Evolutionary conservation across 1,140 invertebrate species (phyloP).

Genomic region (Tetramorium parvispinum): DNA sequence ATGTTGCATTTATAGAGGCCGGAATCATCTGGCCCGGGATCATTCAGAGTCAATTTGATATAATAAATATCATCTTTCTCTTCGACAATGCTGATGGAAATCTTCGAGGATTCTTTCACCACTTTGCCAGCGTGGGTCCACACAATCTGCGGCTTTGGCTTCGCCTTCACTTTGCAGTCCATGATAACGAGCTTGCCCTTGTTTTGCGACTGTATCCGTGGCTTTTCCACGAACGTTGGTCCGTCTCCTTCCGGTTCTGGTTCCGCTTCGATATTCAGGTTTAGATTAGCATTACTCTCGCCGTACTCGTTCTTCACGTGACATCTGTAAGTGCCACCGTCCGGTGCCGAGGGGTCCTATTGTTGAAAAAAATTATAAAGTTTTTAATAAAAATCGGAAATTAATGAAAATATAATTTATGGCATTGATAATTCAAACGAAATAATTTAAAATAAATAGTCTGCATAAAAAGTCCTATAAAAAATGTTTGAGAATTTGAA

Average conservation of each 20-base stretch:
- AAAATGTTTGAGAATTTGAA: neutral
- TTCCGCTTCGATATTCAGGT: slow-evolving; percentile 98
- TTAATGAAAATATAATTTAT: neutral
- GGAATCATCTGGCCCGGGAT: slow-evolving; percentile 97
- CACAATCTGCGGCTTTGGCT: slow-evolving; percentile 96
- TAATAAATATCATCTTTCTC: slow-evolving; percentile 95
- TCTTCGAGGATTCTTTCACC: slow-evolving; percentile 92
- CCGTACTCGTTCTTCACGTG: slow-evolving; percentile 98
- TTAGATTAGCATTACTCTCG: slow-evolving; percentile 99
- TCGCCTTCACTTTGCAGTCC: slow-evolving; percentile 98
- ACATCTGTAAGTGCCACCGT: slow-evolving; percentile 99
- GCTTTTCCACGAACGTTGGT: slow-evolving; percentile 99
- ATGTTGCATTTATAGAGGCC: slow-evolving; percentile 99
- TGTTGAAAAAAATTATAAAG: slow-evolving; percentile 40
- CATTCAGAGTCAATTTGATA: slow-evolving; percentile 95
- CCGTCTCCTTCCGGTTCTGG: slow-evolving; percentile 96
- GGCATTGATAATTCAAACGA: neutral
- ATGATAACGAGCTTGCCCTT: slow-evolving; percentile 98
- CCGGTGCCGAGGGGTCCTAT: slow-evolving; percentile 96
- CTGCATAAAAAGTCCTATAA: no score
- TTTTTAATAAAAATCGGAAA: neutral
- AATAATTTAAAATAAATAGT: neutral
- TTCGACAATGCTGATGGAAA: slow-evolving; percentile 90
- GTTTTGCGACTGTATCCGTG: slow-evolving; percentile 96
- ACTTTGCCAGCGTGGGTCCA: slow-evolving; percentile 95